A percentile compares a stretch with the other conserved stretches of the same genome.
phyloP scores from a whole-genome alignment of 2,797 vertebrate species.

The Onychomys leucogaster region DNA sequence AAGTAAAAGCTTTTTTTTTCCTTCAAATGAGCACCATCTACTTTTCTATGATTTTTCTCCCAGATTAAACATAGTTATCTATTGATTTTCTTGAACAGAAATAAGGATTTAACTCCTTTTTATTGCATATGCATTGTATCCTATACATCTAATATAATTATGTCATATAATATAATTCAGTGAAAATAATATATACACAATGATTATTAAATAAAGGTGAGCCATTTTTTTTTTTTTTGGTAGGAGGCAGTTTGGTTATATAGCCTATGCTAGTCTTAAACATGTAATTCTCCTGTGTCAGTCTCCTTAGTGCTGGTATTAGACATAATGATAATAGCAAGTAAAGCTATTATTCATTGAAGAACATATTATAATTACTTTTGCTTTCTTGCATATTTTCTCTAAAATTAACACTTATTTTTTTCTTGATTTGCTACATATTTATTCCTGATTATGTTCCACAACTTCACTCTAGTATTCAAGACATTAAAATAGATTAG shows the following conservation, averaged over 20 bases:
- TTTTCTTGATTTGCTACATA: slow-evolving; percentile 16
- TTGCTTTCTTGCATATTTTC: slow-evolving; percentile 23
- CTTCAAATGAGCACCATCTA: background rate
- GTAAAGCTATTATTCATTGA: background rate
- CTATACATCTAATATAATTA: slow-evolving; percentile 7
- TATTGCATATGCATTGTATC: background rate
- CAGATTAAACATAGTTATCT: slow-evolving; percentile 13
- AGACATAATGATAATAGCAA: background rate
- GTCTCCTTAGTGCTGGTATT: background rate
- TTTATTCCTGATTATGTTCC: slow-evolving; percentile 18
- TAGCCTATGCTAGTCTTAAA: background rate
- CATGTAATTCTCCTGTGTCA: background rate
- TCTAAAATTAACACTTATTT: slow-evolving; percentile 14
- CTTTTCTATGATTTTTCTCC: slow-evolving; percentile 31
- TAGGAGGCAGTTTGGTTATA: background rate
- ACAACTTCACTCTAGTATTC: background rate
- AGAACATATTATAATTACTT: slow-evolving; percentile 2
- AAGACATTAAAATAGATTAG: slow-evolving; percentile 1
- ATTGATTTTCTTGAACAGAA: slow-evolving; percentile 18
- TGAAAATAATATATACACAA: slow-evolving; percentile 23
- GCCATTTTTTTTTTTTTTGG: background rate
- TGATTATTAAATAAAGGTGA: slow-evolving; percentile 1
- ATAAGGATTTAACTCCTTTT: slow-evolving; percentile 41
- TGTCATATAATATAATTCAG: slow-evolving; percentile 21
- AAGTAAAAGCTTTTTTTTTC: background rate